Evolutionary conservation across 2,797 vertebrate genomes (phyloP).

Genomic region (Sitta carolinensis): DNA sequence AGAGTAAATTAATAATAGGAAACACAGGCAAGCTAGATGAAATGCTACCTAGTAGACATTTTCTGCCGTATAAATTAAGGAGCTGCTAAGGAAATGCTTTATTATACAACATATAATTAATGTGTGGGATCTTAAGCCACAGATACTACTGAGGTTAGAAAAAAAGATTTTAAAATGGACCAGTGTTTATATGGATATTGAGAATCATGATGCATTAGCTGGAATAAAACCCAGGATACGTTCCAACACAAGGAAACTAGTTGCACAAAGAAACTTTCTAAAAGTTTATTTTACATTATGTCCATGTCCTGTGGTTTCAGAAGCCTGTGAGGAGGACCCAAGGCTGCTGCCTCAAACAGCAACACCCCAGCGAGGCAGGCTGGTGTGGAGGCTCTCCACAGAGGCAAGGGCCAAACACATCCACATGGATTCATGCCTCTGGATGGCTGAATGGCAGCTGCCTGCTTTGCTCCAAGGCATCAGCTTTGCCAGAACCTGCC

Average conservation of each 20-base stretch:
- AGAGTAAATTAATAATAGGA: constrained; percentile 12
- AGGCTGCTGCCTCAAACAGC: neutral
- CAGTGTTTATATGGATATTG: neutral
- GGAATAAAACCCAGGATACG: neutral
- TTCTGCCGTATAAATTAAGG: constrained; percentile 27
- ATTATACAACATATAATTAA: constrained; percentile 21
- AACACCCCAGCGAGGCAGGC: accelerated
- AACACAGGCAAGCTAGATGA: neutral
- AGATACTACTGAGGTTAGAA: constrained; percentile 21
- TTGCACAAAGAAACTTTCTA: neutral
- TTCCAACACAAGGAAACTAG: neutral
- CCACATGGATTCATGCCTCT: accelerated
- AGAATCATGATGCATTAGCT: neutral
- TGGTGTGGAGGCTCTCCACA: neutral
- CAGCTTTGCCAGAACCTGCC: neutral
- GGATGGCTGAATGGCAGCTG: neutral
- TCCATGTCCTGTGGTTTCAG: neutral
- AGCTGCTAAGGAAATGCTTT: constrained; percentile 36
- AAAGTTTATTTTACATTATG: neutral
- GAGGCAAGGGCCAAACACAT: accelerated
- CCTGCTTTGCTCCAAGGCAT: neutral
- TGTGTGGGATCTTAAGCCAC: constrained; percentile 14
- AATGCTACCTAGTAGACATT: neutral
- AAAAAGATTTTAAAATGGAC: neutral
- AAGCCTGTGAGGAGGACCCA: neutral